These are phyloP conservation scores for Myiozetetes cayanensis DNA, from an alignment of 2,113 vertebrate species.

Conservation along the genomic window DNA sequence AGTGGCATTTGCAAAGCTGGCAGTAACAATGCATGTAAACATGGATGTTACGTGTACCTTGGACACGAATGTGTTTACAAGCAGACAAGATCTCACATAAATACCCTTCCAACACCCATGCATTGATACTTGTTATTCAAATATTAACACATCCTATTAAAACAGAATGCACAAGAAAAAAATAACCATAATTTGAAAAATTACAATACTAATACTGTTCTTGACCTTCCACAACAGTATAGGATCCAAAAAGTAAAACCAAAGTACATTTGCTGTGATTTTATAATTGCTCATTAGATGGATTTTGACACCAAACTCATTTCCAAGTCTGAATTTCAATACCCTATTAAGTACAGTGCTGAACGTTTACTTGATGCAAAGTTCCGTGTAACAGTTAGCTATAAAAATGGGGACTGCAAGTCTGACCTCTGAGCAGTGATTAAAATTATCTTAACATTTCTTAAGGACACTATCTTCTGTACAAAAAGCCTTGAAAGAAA, in stretches of 20 bases:
- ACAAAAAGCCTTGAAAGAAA: background rate
- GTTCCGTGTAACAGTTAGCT: background rate
- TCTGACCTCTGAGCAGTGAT: background rate
- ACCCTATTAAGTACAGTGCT: background rate
- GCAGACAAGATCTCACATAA: background rate
- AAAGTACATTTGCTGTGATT: background rate
- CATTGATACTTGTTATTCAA: background rate
- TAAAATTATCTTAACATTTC: background rate
- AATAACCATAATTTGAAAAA: background rate
- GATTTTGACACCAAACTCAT: background rate
- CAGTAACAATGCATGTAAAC: background rate
- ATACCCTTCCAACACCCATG: background rate
- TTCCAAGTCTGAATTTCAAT: background rate
- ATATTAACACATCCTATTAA: background rate
- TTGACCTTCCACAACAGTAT: background rate
- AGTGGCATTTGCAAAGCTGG: background rate
- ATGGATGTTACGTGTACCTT: too few relatives aligned
- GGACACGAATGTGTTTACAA: background rate
- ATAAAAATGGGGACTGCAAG: background rate
- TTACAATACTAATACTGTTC: background rate
- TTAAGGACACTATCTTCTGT: background rate
- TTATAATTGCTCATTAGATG: background rate
- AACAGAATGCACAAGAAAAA: background rate
- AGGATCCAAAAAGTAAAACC: background rate
- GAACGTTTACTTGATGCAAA: background rate